Evolutionary conservation across 1,140 invertebrate species (phyloP), one percentile per base, ranked within the genome.

Genomic region (Xylocopa sonorina): DNA sequence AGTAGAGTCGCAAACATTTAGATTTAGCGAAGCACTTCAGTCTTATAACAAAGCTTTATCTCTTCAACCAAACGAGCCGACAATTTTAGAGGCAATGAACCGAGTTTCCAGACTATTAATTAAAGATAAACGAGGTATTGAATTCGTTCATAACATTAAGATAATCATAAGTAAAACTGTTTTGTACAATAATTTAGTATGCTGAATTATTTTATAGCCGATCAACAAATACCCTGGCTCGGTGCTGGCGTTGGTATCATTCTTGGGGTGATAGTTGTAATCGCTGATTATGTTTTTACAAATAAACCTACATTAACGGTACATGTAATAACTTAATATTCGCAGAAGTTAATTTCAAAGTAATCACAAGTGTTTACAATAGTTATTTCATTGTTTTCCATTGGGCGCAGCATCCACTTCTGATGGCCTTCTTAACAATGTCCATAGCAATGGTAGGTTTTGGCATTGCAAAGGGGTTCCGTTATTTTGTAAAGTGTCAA

Each of bases 211-310:
- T 81, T 94, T 94, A 80, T 90, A 96, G 95, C 93, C 73, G 95
- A 96, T 90, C 94, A 95, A 84, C 95, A 96, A 89, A 94, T 96
- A 78, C 96, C 96, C 14, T 96, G 96, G 96, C 90, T 97, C 27
- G 96, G 96, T 80, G 95, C 95, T 83, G 96, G 95, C 32, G 91
- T 96, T 83, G 96, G 96, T 58, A 94, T 97, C 53, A 94, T 96
- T 72, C 87, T 96, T 48, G 96, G 96, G 63, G 95, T 96, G 71
- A 89, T 93, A 58, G 93, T 97, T 67, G 95, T 96, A 63, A 93
- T 97, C 72, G 94, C 94, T 75, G 96, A 97, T 90, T 95, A 95
- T 83, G 93, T 95, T 62, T 93, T 95, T 72, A 95, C 96, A 72
- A 91, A 94, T 74, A 95, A 94, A 89, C 95, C 96, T 41, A 95